Evolutionary conservation across 2,113 vertebrate genomes (phyloP).

Genomic region (Cinclus cinclus): DNA sequence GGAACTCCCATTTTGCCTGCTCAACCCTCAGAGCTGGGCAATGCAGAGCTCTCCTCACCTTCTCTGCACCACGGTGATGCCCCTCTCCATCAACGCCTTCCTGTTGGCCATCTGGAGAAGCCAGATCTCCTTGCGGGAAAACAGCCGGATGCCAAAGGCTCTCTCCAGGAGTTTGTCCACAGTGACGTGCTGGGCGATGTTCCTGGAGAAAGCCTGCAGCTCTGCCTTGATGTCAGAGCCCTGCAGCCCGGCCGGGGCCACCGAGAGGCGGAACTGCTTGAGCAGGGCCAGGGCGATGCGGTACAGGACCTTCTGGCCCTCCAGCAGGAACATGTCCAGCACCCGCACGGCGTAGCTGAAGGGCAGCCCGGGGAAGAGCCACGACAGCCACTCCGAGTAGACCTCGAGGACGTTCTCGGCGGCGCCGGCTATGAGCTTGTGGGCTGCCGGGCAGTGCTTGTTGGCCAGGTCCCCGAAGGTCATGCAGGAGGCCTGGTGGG

Average conservation of each 20-base stretch:
- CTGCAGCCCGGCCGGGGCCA: slow-evolving; percentile 70
- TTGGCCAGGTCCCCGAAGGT: slow-evolving; percentile 88
- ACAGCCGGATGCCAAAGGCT: slow-evolving; percentile 82
- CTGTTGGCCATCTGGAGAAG: slow-evolving; percentile 86
- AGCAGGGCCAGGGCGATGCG: slow-evolving; percentile 83
- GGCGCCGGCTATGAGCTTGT: slow-evolving; percentile 81
- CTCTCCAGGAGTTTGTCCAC: slow-evolving; percentile 79
- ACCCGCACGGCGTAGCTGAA: slow-evolving; percentile 83
- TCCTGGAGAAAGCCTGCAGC: slow-evolving; percentile 80
- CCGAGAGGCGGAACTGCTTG: slow-evolving; percentile 79
- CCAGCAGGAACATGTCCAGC: slow-evolving; percentile 83
- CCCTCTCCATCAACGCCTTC: slow-evolving; percentile 78
- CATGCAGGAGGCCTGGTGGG: slow-evolving; percentile 84
- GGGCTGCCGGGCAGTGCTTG: slow-evolving; percentile 84
- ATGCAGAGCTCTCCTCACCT: slow-evolving; percentile 57
- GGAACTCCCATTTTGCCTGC: not conserved
- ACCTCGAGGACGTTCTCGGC: slow-evolving; percentile 84
- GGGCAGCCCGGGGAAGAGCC: slow-evolving; percentile 86
- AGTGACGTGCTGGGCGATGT: slow-evolving; percentile 69
- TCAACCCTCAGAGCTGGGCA: not conserved
- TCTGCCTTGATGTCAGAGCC: slow-evolving; percentile 77
- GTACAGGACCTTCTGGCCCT: slow-evolving; percentile 89
- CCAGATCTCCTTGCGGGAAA: slow-evolving; percentile 84
- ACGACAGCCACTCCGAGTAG: slow-evolving; percentile 87
- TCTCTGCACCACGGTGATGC: slow-evolving; percentile 78